Evolutionary conservation across 2,888 invertebrate species (phyloP).

Genomic region (Epistrophella euchroma): DNA sequence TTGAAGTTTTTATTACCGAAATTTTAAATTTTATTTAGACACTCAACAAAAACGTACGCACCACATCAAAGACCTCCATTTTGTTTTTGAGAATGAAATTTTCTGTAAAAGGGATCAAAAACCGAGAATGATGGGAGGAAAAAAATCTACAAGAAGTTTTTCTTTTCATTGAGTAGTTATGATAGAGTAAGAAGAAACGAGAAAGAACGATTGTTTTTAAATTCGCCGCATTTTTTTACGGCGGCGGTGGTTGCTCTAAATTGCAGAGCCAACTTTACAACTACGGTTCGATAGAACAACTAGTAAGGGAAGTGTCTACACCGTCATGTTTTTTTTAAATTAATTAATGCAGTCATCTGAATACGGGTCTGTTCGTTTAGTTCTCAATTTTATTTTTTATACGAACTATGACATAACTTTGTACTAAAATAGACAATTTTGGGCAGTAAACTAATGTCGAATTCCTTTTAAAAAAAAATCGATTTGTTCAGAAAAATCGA

Average conservation of each 20-base stretch:
- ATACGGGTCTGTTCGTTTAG: too few relatives aligned
- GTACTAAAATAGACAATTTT: too few relatives aligned
- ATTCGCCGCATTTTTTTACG: constrained; percentile 62
- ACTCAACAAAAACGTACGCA: constrained; percentile 83
- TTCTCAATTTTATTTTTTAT: too few relatives aligned
- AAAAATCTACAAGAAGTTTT: constrained; percentile 61
- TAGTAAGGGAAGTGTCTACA: constrained; percentile 10
- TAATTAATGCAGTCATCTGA: too few relatives aligned
- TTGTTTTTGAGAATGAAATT: constrained; percentile 81
- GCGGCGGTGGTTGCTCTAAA: constrained; percentile 23
- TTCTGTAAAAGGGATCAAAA: constrained; percentile 76
- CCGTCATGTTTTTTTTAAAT: not conserved
- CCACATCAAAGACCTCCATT: constrained; percentile 84
- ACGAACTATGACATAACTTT: too few relatives aligned
- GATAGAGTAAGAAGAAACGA: constrained; percentile 17
- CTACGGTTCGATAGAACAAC: constrained; percentile 1
- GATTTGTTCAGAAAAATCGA: too few relatives aligned
- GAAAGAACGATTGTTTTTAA: constrained; percentile 52
- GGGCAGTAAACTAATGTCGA: too few relatives aligned
- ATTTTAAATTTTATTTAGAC: constrained; percentile 81
- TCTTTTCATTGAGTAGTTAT: constrained; percentile 25
- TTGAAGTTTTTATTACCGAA: constrained; percentile 81
- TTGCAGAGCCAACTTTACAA: not conserved
- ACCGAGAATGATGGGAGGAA: constrained; percentile 69
- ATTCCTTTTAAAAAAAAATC: too few relatives aligned